Conservation (phyloP, 1,140 invertebrate genomes). For the Habropoda laboriosa region DNA sequence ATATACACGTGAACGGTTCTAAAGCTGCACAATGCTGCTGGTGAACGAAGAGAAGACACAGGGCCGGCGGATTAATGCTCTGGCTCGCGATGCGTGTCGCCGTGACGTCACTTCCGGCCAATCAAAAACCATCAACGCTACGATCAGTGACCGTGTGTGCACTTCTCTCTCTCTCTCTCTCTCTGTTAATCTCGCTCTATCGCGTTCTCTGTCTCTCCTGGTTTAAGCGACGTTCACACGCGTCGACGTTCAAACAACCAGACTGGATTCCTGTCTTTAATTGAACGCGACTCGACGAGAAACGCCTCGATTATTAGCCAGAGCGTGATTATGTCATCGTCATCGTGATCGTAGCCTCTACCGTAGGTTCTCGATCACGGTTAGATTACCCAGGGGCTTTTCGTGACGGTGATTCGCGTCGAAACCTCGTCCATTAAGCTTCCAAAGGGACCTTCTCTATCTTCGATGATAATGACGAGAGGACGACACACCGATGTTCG, state of each 20-base stretch:
- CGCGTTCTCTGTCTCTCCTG: no score
- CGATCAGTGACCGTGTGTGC: conserved; percentile 41
- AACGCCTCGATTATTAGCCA: not conserved
- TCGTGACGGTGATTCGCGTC: not conserved
- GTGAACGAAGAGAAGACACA: conserved; percentile 48
- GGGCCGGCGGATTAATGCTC: conserved; percentile 56
- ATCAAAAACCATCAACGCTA: conserved; percentile 80
- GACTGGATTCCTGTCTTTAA: conserved; percentile 35
- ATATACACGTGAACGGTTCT: not conserved
- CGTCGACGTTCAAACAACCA: conserved; percentile 4
- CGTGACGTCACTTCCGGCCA: conserved; percentile 81
- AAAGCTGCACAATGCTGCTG: not conserved
- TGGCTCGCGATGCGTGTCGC: conserved; percentile 72
- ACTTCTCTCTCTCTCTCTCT: no score
- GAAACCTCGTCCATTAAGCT: not conserved
- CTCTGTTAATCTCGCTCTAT: no score
- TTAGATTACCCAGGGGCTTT: not conserved
- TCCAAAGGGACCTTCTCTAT: no score
- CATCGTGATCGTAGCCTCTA: no score
- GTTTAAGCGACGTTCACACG: conserved; percentile 58
- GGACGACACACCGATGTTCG: no score
- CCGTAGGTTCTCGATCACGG: not conserved
- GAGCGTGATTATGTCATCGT: conserved; percentile 25
- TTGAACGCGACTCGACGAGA: conserved; percentile 34
- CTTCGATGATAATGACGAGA: no score